Conservation (phyloP, 2,888 invertebrate species). For the Conomelus anceps region DNA sequence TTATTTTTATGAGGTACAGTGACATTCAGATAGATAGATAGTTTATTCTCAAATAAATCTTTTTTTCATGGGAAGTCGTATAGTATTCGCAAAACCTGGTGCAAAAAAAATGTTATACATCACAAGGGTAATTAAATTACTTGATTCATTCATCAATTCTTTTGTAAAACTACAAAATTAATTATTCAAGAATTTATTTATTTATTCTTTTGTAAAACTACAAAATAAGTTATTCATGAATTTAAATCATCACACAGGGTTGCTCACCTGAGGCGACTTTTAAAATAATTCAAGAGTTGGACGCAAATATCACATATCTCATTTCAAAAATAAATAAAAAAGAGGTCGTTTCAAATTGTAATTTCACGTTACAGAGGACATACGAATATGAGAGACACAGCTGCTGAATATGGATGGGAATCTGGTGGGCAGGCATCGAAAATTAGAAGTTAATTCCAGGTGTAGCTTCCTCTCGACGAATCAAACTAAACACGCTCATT, state of each 20-base stretch:
- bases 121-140: too few species aligned
- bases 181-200: not conserved
- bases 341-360: not conserved
- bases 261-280: not conserved
- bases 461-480: not conserved
- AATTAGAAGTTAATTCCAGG: not conserved
- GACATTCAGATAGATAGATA: too few species aligned
- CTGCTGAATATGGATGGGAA: not conserved
- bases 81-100: too few species aligned
- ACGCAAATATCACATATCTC: not conserved
- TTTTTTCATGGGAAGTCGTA: too few species aligned
- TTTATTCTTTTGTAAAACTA: not conserved
- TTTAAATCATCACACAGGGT: not conserved
- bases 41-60: too few species aligned
- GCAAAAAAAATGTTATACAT: too few species aligned
- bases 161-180: not conserved
- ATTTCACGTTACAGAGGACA: not conserved
- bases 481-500: not conserved
- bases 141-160: too few species aligned
- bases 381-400: not conserved
- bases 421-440: not conserved
- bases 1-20: too few species aligned
- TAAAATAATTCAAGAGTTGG: not conserved
- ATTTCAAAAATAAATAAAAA: not conserved
- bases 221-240: not conserved